These are phyloP conservation scores for Eriosoma lanigerum DNA, from an alignment of 1,140 invertebrate genomes.

Conservation along the genomic window DNA sequence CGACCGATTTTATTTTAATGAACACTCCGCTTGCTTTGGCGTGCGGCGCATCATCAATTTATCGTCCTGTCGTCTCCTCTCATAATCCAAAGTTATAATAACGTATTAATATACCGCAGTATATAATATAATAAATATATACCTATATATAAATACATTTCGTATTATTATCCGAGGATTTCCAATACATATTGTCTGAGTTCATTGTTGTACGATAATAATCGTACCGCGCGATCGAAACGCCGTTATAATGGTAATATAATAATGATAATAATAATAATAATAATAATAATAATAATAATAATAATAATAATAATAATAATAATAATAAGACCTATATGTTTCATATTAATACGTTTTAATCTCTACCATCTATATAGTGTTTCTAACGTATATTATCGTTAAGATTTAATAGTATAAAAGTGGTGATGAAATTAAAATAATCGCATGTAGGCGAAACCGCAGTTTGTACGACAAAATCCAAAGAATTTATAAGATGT, in stretches of 20 bases:
- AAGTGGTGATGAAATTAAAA: too few species aligned
- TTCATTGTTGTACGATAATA: conserved; percentile 43
- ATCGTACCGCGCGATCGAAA: conserved; percentile 41
- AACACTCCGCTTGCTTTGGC: conserved; percentile 43
- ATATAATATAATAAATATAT: neutral
- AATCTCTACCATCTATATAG: too few species aligned
- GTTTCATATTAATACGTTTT: neutral
- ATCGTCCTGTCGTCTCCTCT: conserved; percentile 48
- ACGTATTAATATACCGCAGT: conserved; percentile 35
- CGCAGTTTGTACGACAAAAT: too few species aligned
- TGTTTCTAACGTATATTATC: neutral
- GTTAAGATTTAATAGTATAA: too few species aligned
- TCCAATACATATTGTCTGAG: conserved; percentile 37
- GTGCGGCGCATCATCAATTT: conserved; percentile 49
- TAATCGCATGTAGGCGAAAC: too few species aligned
- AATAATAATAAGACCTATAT: neutral
- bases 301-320: conserved; percentile 4
- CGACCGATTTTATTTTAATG: conserved; percentile 30
- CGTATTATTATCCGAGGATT: neutral
- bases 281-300: conserved; percentile 26
- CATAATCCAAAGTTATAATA: conserved; percentile 24
- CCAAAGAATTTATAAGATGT: too few species aligned
- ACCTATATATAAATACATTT: conserved; percentile 20
- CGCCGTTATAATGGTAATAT: conserved; percentile 23
- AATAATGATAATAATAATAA: conserved; percentile 29